Evolutionary conservation across 1,140 invertebrate genomes (phyloP).

Genomic region (Glomeris maerens): DNA sequence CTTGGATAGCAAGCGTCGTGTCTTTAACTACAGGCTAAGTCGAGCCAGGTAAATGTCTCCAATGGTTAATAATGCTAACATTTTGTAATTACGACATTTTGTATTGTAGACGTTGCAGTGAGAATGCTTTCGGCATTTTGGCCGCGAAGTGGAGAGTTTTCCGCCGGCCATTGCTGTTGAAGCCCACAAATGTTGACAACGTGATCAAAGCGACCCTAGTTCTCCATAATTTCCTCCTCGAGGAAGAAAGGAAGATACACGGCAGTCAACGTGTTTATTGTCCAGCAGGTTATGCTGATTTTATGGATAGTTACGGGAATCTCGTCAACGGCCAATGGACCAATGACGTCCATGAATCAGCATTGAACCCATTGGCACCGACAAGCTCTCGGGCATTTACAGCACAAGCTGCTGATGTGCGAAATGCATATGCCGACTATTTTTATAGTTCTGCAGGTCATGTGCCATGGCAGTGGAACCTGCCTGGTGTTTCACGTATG

Average conservation of each 20-base stretch:
- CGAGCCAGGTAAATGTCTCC: slow-evolving; percentile 17
- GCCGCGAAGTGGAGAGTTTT: slow-evolving; percentile 15
- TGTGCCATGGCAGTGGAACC: too few species aligned
- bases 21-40: slow-evolving; percentile 27
- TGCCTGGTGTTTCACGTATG: too few species aligned
- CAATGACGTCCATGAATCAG: too few species aligned
- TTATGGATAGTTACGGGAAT: slow-evolving; percentile 1
- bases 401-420: too few species aligned
- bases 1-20: slow-evolving; percentile 18
- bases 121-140: slow-evolving; percentile 25
- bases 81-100: neutral
- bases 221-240: slow-evolving; percentile 14
- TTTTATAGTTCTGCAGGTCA: too few species aligned
- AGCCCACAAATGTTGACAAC: neutral
- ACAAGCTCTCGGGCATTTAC: too few species aligned
- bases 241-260: neutral
- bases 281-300: slow-evolving; percentile 3
- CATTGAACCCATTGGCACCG: too few species aligned
- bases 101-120: slow-evolving; percentile 12
- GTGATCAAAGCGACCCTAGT: slow-evolving; percentile 5
- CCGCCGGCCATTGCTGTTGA: slow-evolving; percentile 1
- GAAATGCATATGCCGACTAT: too few species aligned
- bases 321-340: slow-evolving; percentile 4
- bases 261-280: neutral
- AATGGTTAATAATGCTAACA: neutral